Evolutionary conservation across 1,140 invertebrate genomes (phyloP).

Genomic region (Zaprionus davidi): DNA sequence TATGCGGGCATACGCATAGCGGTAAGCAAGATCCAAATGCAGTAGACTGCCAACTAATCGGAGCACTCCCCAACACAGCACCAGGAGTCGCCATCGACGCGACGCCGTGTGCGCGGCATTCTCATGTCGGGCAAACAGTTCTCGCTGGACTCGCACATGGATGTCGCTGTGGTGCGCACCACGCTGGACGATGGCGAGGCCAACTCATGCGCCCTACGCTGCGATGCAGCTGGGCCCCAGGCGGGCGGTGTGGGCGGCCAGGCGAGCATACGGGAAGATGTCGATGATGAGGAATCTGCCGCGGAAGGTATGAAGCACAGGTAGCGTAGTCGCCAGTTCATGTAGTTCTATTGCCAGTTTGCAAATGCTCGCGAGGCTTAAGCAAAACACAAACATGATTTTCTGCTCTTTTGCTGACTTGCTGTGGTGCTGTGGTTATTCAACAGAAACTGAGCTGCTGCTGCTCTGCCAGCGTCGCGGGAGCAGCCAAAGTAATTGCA

Average conservation of each 20-base stretch:
- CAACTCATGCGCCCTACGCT: background rate
- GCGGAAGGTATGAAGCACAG: constrained; percentile 84
- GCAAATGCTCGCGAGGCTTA: constrained; percentile 17
- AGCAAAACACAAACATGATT: background rate
- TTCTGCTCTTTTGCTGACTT: background rate
- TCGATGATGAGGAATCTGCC: constrained; percentile 65
- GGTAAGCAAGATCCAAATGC: constrained; percentile 45
- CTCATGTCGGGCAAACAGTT: constrained; percentile 95
- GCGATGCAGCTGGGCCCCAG: background rate
- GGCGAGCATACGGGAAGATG: constrained; percentile 75
- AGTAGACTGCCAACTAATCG: background rate
- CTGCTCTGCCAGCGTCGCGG: constrained; percentile 36
- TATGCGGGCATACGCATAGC: constrained; percentile 89
- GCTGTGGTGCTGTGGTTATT: background rate
- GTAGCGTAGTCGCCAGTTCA: constrained; percentile 77
- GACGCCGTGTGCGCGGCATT: constrained; percentile 93
- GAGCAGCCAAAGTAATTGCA: constrained; percentile 15
- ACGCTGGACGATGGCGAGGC: constrained; percentile 53
- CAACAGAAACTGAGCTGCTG: constrained; percentile 66
- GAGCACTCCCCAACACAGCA: constrained; percentile 45
- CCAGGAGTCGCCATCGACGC: constrained; percentile 87
- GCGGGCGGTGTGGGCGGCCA: constrained; percentile 18
- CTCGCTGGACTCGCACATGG: constrained; percentile 95
- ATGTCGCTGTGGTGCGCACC: constrained; percentile 88
- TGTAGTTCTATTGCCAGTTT: constrained; percentile 46